A percentile compares a stretch with the other conserved stretches of the same genome.
phyloP scores from a whole-genome alignment of 1,140 invertebrate species.

The Drosophila pseudoobscura region DNA sequence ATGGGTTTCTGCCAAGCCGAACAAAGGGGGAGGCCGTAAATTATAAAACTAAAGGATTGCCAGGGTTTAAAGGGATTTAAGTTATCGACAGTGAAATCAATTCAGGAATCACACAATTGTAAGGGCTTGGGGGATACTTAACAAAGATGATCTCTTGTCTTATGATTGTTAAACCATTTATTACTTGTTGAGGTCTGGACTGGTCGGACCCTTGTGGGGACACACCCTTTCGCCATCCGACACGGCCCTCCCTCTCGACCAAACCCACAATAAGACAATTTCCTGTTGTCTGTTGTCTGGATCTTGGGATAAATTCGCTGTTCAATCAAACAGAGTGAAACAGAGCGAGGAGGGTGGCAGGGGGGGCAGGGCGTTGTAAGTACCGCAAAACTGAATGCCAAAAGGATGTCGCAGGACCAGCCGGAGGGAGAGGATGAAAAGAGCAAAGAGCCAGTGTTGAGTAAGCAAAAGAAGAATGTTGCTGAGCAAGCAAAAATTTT shows the following conservation, averaged over 20 bases:
- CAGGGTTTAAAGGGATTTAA: constrained; percentile 20
- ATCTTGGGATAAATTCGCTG: background rate
- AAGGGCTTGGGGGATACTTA: no score
- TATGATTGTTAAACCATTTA: no score
- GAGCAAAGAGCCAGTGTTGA: constrained; percentile 44
- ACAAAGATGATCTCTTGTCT: no score
- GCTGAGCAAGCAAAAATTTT: constrained; percentile 79
- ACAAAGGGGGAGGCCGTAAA: constrained; percentile 31
- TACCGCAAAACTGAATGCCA: constrained; percentile 43
- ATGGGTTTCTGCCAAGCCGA: constrained; percentile 14
- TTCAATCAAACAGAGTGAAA: constrained; percentile 49
- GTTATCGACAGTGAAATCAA: constrained; percentile 15
- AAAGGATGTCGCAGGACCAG: constrained; percentile 25
- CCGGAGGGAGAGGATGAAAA: constrained; percentile 11
- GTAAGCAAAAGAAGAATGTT: constrained; percentile 67
- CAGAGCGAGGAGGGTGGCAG: no score
- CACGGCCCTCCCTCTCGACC: background rate
- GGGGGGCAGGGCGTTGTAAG: constrained; percentile 29
- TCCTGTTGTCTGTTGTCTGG: constrained; percentile 1
- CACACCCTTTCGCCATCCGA: no score
- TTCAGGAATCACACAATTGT: constrained; percentile 4
- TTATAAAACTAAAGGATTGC: constrained; percentile 31
- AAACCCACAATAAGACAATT: constrained; percentile 18
- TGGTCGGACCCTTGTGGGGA: no score
- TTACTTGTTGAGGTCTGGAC: no score